phyloP scores from a whole-genome alignment of 2,113 vertebrate species.

The zebrafish (Danio rerio) region DNA sequence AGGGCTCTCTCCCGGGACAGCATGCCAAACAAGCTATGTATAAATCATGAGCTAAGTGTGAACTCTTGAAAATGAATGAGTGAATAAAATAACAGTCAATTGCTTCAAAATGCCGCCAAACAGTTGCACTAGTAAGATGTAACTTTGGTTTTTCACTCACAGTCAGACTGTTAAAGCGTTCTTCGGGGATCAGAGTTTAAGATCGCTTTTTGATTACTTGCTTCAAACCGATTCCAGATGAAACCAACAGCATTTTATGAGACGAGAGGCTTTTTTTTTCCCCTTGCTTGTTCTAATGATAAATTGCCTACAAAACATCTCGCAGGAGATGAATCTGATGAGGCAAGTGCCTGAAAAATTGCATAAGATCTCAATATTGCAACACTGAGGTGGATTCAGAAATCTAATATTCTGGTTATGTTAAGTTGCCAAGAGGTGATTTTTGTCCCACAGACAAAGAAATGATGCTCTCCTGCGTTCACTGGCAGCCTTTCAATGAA shows the following conservation, averaged over 20 bases:
- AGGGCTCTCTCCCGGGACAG: too few species aligned
- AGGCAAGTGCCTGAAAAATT: background rate
- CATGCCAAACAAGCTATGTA: too few species aligned
- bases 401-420: background rate
- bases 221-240: background rate
- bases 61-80: too few species aligned
- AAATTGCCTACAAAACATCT: background rate
- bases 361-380: constrained; percentile 1
- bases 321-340: constrained; percentile 1
- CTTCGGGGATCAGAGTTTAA: background rate
- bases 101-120: background rate
- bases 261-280: background rate
- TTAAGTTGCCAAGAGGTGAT: background rate
- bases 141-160: background rate
- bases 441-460: background rate
- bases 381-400: background rate
- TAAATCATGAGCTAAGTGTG: too few species aligned
- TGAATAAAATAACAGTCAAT: too few species aligned
- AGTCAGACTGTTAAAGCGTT: background rate
- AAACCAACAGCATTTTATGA: constrained; percentile 14
- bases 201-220: constrained; percentile 23
- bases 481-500: background rate
- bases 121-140: background rate
- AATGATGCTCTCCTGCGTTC: too few species aligned
- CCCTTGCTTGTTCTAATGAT: constrained; percentile 11